Evolutionary conservation across 2,888 invertebrate genomes (phyloP).

Genomic region (Ophion obscuratus): DNA sequence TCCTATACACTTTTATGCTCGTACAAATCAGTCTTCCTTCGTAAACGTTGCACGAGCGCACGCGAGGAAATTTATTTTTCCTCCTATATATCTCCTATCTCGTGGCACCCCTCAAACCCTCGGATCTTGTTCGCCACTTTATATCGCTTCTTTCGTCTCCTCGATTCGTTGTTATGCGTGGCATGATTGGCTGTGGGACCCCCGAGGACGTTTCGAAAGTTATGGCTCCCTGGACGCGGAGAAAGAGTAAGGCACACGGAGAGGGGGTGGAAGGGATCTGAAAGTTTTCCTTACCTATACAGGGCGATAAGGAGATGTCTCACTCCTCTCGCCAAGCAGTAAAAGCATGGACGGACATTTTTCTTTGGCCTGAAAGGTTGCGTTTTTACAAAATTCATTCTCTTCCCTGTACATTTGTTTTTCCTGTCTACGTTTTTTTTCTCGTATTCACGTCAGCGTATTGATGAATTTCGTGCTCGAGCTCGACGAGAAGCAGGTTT

Average conservation of each 20-base stretch:
- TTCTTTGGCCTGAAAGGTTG: neutral
- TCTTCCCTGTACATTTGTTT: neutral
- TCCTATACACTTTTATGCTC: neutral
- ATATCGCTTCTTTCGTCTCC: slow-evolving; percentile 27
- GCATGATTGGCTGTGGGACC: slow-evolving; percentile 67
- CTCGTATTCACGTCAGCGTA: neutral
- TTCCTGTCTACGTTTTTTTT: neutral
- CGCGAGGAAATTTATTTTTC: slow-evolving; percentile 37
- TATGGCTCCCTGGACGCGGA: slow-evolving; percentile 56
- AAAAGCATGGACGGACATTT: slow-evolving; percentile 26
- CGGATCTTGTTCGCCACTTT: slow-evolving; percentile 24
- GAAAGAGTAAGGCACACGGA: neutral
- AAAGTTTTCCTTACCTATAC: slow-evolving; percentile 34
- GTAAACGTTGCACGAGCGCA: slow-evolving; percentile 18
- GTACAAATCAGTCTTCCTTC: slow-evolving; percentile 12
- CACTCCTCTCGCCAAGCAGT: slow-evolving; percentile 11
- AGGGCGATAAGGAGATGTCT: slow-evolving; percentile 18
- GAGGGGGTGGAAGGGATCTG: neutral
- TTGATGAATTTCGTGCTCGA: neutral
- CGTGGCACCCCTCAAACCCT: neutral
- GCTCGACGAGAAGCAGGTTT: neutral
- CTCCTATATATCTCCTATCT: slow-evolving; percentile 36
- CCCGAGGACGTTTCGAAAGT: slow-evolving; percentile 61
- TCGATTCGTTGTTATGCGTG: slow-evolving; percentile 70
- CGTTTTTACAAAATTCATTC: neutral